phyloP scores from a whole-genome alignment of 1,140 invertebrate species.

The Scaptomyza hsui region DNA sequence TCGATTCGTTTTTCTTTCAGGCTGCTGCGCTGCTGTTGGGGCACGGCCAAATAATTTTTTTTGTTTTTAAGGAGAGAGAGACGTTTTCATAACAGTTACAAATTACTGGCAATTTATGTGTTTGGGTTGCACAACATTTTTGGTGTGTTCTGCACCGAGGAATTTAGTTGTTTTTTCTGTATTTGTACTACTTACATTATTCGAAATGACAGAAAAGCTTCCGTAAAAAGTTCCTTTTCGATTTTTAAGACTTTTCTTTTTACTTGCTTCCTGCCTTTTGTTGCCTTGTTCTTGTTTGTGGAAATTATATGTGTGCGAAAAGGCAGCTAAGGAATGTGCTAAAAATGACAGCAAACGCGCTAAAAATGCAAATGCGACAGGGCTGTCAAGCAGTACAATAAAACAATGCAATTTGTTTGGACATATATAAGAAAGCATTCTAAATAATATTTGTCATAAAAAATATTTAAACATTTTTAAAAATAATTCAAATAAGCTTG shows the following conservation, averaged over 20 bases:
- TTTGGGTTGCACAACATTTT: constrained; percentile 60
- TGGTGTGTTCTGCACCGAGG: constrained; percentile 11
- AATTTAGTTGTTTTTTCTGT: constrained; percentile 19
- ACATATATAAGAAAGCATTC: not conserved
- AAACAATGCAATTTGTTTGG: not conserved
- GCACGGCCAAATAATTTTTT: constrained; percentile 25
- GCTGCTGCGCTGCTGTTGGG: not conserved
- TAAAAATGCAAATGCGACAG: constrained; percentile 6
- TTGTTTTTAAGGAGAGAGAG: constrained; percentile 40
- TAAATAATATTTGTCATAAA: not conserved
- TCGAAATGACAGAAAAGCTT: constrained; percentile 64
- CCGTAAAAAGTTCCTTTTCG: constrained; percentile 32
- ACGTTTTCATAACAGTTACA: constrained; percentile 66
- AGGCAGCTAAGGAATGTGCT: constrained; percentile 24
- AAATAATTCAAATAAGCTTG: not conserved
- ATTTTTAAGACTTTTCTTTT: constrained; percentile 38
- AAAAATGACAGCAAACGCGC: constrained; percentile 22
- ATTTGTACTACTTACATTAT: constrained; percentile 57
- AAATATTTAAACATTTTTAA: not conserved
- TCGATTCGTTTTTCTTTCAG: constrained; percentile 11
- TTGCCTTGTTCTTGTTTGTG: constrained; percentile 52
- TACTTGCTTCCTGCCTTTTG: constrained; percentile 60
- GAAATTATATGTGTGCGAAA: constrained; percentile 48
- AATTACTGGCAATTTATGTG: constrained; percentile 54
- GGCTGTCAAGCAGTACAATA: not conserved